Evolutionary conservation across 2,888 invertebrate genomes (phyloP).

Genomic region (Stratiomys singularior): DNA sequence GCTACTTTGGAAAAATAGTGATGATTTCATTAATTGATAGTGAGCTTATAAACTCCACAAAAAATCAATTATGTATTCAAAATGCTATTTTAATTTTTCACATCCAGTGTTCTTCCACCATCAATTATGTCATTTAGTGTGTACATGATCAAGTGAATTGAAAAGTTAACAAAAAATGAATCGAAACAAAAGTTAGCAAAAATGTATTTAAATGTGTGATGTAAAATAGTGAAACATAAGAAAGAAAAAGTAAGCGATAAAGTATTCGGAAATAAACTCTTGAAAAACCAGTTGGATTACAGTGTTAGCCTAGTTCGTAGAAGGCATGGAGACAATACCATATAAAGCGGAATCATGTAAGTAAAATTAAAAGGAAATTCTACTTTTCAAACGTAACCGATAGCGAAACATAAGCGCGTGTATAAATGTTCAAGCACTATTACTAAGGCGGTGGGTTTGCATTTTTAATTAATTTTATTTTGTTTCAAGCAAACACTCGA

Average conservation of each 20-base stretch:
- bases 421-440: neutral
- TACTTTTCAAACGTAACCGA: slow-evolving; percentile 5
- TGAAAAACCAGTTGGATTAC: slow-evolving; percentile 27
- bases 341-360: slow-evolving; percentile 47
- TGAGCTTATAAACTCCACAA: neutral
- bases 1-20: neutral
- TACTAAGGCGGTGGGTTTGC: neutral
- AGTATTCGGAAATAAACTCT: neutral
- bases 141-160: neutral
- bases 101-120: neutral
- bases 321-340: slow-evolving; percentile 43
- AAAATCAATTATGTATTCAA: neutral
- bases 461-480: neutral
- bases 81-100: neutral
- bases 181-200: neutral
- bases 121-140: neutral
- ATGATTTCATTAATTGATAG: slow-evolving; percentile 3
- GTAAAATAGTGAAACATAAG: neutral
- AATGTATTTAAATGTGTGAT: neutral
- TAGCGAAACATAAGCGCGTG: neutral
- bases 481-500: neutral
- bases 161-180: neutral
- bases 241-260: no score
- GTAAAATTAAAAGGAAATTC: slow-evolving; percentile 34
- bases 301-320: slow-evolving; percentile 12